Base-by-base conservation (phyloP, 2,888 invertebrate genomes). In the Agonopterix heracliana region DNA sequence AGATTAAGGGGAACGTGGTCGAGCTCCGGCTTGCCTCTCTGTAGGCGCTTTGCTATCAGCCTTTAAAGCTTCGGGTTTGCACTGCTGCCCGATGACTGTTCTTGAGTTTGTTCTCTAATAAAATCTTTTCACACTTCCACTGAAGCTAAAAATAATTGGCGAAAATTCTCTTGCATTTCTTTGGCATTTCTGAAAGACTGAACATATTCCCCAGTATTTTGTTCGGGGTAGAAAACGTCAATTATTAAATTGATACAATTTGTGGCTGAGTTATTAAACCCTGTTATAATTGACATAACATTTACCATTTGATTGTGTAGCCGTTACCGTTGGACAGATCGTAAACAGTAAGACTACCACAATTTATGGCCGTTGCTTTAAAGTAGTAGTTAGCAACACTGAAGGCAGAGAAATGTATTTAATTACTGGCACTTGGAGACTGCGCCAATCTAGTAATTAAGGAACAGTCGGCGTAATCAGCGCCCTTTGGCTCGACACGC, bases 391-490 rank as follows among this genome's bases (percentile, higher is more conserved):
- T 54, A 63, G 55, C 54, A 59, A 62, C 61, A 67, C 58, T 66
- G 69, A 73, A 78, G 69, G 71, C 64, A 73, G 26, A 26, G 72
- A 77, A 78, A 81, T 80, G 76, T 76, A 81, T 83, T 86, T 85
- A 85, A 85, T 84, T 84, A 82, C 74, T 67, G 74, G 69, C 77
- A 83, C 81, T 81, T 73, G 61, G 74, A 78, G 74, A 71, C 77
- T 80, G 75, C 78, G 71, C 76, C 81, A 82, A 82, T 85, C 78
- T 83, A 75, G 80, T 78, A 86, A 87, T 86, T 86, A 86, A 70
- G 70, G 76, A 77, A 78, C 74, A 78, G 77, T 69, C 68, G 70
- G 74, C 76, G 79, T 81, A 87, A 84, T 84, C 82, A 82, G 83
- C 70, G 74, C 75, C 79, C 82, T 84, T 84, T 81, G 78, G 73